Evolutionary conservation across 2,888 invertebrate genomes (phyloP).

Genomic region (Acholoe squamosa): DNA sequence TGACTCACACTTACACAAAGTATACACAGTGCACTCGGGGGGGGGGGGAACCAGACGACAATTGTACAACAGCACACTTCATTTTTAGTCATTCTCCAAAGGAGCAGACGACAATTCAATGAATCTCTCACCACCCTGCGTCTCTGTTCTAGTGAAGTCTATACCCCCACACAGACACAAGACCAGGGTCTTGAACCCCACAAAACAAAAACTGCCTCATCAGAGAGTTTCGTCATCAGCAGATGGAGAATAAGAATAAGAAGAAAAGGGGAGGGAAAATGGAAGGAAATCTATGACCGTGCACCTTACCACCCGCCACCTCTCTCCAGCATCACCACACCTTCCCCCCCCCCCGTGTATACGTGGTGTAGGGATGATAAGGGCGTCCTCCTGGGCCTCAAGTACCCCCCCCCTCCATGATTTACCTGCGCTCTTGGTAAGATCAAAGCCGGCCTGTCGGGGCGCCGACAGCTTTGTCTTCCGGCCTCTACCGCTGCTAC

Average conservation of each 20-base stretch:
- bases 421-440: not conserved
- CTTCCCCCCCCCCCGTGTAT: not conserved
- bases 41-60: no score
- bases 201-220: not conserved
- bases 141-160: not conserved
- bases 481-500: not conserved
- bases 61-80: no score
- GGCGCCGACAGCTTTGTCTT: not conserved
- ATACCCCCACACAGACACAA: not conserved
- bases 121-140: no score
- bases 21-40: no score
- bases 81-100: no score
- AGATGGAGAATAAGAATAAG: not conserved
- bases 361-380: not conserved
- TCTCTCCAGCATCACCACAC: not conserved
- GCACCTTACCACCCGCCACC: not conserved
- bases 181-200: not conserved
- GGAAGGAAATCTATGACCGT: not conserved
- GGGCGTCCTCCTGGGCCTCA: slow-evolving; percentile 15
- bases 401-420: slow-evolving; percentile 13
- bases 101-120: no score
- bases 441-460: not conserved
- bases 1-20: no score
- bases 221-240: no score
- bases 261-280: not conserved